Evolutionary conservation across 2,888 invertebrate species (phyloP), one percentile per base, ranked within the genome.

Genomic region (Andrena bucephala): DNA sequence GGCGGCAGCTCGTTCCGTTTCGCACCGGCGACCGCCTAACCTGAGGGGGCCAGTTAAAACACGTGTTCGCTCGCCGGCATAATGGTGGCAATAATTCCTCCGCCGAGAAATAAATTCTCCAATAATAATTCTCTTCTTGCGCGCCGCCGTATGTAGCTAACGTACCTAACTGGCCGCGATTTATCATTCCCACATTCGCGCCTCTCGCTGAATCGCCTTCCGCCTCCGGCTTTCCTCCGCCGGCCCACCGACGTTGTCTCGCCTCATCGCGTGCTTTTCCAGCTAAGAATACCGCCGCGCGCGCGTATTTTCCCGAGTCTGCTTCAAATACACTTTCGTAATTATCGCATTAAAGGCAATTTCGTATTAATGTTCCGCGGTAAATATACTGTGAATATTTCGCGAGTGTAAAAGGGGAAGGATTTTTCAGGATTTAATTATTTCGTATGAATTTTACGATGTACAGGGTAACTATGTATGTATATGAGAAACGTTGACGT

Each of bases 141-240:
- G 85, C 86, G 85, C 86, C 89, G 81, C 90, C 91, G 91, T 92
- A 92, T 92, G 92, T 92, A 92, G 90, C 91, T 92, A 92, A 93
- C 92, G 90, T 91, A 92, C 91, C 90, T 91, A 93, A 93, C 92
- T 91, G 91, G 90, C 89, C 90, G 84, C 91, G 87, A 93, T 93
- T 93, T 93, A 93, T 93, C 92, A 93, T 92, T 89, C 85, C 89
- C 87, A 89, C 89, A 89, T 91, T 92, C 89, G 87, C 91, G 89
- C 86, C 84, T 81, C 80, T 77, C 80, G 72, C 85, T 63, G 68
- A 81, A 79, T 71, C 78, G 67, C 79, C 81, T 85, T 74, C 77
- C 80, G 76, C 67, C 71, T 87, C 83, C 74, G 77, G 67, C 69
- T 68, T 66, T 69, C 69, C 60, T 76, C 77, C 59, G 70, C 57